A percentile compares a stretch with the other conserved stretches of the same genome.
phyloP scores from a whole-genome alignment of 2,888 invertebrate genomes.

The Caenorhabditis sp. region DNA sequence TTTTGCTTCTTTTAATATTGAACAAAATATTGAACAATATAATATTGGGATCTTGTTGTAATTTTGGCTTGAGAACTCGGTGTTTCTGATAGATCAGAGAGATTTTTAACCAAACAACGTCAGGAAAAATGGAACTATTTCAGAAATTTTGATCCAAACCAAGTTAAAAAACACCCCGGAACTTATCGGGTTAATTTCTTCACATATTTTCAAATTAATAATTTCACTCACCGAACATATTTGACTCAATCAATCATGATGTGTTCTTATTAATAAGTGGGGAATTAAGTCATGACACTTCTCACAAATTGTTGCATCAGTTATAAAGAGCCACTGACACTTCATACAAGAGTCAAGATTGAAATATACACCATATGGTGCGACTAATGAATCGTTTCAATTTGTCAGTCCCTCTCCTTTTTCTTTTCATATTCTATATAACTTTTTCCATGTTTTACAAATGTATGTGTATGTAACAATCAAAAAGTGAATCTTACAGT shows the following conservation, averaged over 20 bases:
- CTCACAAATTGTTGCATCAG: conserved; percentile 5
- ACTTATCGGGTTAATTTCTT: too few relatives aligned
- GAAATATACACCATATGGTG: neutral
- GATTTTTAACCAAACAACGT: too few relatives aligned
- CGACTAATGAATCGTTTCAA: neutral
- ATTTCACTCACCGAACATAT: conserved; percentile 9
- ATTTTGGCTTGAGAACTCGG: too few relatives aligned
- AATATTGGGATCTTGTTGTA: too few relatives aligned
- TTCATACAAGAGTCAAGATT: neutral
- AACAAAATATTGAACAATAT: too few relatives aligned
- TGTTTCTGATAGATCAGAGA: too few relatives aligned
- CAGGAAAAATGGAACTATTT: too few relatives aligned
- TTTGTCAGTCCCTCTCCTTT: neutral
- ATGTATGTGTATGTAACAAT: neutral
- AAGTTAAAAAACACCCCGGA: too few relatives aligned
- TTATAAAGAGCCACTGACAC: neutral
- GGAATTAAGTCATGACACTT: neutral
- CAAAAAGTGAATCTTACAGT: neutral
- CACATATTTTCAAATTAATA: neutral
- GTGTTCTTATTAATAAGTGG: conserved; percentile 23
- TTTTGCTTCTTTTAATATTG: too few relatives aligned
- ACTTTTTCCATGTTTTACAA: neutral
- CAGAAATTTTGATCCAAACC: too few relatives aligned
- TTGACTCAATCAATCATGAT: conserved; percentile 41
- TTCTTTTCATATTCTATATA: neutral